Evolutionary conservation across 2,888 invertebrate species (phyloP).

Genomic region (Nysson spinosus): DNA sequence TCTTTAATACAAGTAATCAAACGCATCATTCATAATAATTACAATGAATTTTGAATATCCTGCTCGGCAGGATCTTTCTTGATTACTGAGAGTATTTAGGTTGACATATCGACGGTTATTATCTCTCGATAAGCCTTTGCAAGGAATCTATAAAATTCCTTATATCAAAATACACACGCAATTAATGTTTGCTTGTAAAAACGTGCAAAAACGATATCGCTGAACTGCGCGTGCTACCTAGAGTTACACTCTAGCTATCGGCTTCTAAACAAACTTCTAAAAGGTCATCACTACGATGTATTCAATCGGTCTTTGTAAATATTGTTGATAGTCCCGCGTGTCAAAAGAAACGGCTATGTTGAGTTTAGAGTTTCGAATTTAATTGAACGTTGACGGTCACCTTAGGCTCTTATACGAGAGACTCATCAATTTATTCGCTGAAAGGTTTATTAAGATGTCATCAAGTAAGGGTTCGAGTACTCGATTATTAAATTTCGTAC

Average conservation of each 20-base stretch:
- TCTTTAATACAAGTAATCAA: background rate
- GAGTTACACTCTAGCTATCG: conserved; percentile 28
- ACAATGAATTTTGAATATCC: conserved; percentile 1
- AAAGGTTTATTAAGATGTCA: too few relatives aligned
- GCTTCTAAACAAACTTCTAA: conserved; percentile 20
- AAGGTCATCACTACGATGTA: conserved; percentile 4
- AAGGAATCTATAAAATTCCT: conserved; percentile 24
- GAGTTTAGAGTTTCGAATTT: conserved; percentile 3
- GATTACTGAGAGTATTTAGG: conserved; percentile 6
- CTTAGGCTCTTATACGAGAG: conserved; percentile 1
- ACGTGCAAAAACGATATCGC: conserved; percentile 69
- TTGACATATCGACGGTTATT: conserved; percentile 16
- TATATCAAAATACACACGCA: conserved; percentile 46
- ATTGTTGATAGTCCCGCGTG: conserved; percentile 2
- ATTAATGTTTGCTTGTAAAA: conserved; percentile 58
- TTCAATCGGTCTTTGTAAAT: background rate
- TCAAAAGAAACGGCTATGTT: conserved; percentile 18
- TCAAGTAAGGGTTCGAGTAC: conserved; percentile 8
- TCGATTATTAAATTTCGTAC: conserved; percentile 44
- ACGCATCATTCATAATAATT: background rate
- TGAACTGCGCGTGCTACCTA: conserved; percentile 51
- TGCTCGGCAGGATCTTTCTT: background rate
- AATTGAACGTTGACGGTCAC: conserved; percentile 7
- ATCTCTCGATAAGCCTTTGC: conserved; percentile 1
- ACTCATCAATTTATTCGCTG: too few relatives aligned